These are phyloP conservation scores for Embidobia sp. DNA, from an alignment of 2,888 invertebrate genomes.

Conservation along the genomic window DNA sequence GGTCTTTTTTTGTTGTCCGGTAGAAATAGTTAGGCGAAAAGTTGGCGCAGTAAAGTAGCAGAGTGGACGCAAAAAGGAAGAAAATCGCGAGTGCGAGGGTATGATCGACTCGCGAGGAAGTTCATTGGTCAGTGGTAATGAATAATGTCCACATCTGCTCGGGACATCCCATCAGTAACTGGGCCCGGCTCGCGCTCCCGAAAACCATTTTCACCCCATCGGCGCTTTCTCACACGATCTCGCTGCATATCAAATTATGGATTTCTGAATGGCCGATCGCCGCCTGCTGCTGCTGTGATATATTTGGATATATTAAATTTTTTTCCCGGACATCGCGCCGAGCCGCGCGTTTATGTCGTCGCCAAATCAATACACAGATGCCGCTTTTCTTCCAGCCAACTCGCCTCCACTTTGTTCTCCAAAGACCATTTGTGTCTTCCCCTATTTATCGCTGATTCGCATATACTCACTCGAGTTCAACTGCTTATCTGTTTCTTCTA, in stretches of 20 bases:
- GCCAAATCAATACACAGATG: slow-evolving; percentile 59
- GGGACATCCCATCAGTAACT: slow-evolving; percentile 79
- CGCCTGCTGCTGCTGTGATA: slow-evolving; percentile 80
- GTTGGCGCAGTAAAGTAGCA: too few species aligned
- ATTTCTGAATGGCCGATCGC: slow-evolving; percentile 80
- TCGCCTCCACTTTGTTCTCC: too few species aligned
- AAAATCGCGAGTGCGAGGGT: too few species aligned
- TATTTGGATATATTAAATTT: slow-evolving; percentile 82
- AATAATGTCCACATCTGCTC: slow-evolving; percentile 80
- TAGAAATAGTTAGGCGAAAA: too few species aligned
- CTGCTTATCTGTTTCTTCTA: too few species aligned
- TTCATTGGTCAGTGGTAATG: slow-evolving; percentile 77
- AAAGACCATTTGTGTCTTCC: too few species aligned
- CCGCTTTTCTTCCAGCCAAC: slow-evolving; percentile 36
- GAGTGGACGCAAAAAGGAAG: too few species aligned
- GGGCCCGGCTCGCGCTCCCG: slow-evolving; percentile 67
- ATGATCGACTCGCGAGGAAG: slow-evolving; percentile 42
- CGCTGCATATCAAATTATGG: slow-evolving; percentile 81
- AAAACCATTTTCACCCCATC: slow-evolving; percentile 76
- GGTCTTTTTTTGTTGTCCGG: too few species aligned
- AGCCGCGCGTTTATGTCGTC: slow-evolving; percentile 50
- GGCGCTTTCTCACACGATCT: slow-evolving; percentile 75
- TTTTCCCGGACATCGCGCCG: slow-evolving; percentile 70
- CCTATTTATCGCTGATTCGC: too few species aligned
- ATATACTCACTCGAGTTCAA: too few species aligned